Percentiles rank a stretch among this genome's conserved stretches.
Conservation (phyloP, 2,113 vertebrate species). For the Fregetta grallaria region DNA sequence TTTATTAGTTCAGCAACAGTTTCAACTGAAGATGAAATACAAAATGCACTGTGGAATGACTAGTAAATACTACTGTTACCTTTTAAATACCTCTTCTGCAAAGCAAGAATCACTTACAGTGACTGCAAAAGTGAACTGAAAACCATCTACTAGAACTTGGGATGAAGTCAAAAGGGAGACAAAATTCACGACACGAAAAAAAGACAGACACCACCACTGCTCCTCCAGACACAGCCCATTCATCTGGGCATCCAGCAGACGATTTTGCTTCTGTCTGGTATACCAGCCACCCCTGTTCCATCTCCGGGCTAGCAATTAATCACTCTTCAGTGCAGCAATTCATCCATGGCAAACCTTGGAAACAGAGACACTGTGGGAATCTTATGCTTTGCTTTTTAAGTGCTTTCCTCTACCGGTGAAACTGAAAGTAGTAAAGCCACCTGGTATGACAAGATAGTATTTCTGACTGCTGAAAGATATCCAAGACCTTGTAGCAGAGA, state of each 20-base stretch:
- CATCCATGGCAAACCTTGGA: background rate
- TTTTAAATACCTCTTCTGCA: background rate
- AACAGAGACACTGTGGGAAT: conserved; percentile 1
- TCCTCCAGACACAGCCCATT: background rate
- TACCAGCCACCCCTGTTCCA: background rate
- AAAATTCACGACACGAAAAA: background rate
- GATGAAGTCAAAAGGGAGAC: conserved; percentile 15
- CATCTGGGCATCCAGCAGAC: background rate
- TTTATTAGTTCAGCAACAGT: background rate
- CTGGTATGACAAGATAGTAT: background rate
- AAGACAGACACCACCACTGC: background rate
- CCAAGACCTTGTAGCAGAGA: background rate
- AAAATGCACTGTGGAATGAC: background rate
- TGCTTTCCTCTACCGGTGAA: background rate
- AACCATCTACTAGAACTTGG: background rate
- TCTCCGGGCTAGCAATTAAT: conserved; percentile 15
- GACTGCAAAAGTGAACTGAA: background rate
- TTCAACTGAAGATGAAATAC: background rate
- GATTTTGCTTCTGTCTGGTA: conserved; percentile 7
- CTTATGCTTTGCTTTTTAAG: background rate
- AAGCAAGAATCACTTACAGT: background rate
- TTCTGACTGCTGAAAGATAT: background rate
- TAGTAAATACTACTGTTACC: background rate
- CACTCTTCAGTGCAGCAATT: conserved; percentile 18
- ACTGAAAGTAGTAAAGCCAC: background rate